Conservation (phyloP, 1,140 invertebrate genomes). For the Neotoxoptera formosana region DNA sequence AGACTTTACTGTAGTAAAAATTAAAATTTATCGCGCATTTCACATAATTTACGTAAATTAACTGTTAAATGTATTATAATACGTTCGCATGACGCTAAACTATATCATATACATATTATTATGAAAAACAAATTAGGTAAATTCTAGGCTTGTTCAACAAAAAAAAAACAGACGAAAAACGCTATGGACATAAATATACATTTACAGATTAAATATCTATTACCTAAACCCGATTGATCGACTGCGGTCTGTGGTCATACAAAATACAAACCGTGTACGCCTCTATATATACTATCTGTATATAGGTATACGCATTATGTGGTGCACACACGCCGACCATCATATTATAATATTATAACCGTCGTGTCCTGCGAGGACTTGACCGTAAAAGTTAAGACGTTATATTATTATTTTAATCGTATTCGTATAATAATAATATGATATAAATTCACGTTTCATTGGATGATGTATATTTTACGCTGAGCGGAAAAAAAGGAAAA, state of each 20-base stretch:
- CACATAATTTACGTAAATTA: not conserved
- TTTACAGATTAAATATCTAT: not conserved
- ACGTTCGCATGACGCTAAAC: not conserved
- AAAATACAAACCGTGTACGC: not conserved
- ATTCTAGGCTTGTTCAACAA: not conserved
- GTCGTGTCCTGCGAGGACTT: not conserved
- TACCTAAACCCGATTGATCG: not conserved
- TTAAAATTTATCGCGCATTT: not conserved
- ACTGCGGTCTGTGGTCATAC: not conserved
- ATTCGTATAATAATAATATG: not conserved
- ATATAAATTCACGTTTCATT: not conserved
- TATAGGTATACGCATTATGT: not conserved
- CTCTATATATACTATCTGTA: too few species aligned
- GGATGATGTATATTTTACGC: not conserved
- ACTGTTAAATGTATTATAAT: not conserved
- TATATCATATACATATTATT: not conserved
- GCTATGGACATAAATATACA: not conserved
- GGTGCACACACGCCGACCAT: not conserved
- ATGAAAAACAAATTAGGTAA: not conserved
- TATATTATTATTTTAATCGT: not conserved
- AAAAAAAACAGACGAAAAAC: slow-evolving; percentile 2
- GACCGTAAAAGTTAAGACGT: not conserved
- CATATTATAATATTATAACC: not conserved
- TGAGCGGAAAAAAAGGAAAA: not conserved
- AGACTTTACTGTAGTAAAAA: not conserved